Base-by-base conservation (phyloP, 53 echinoderm and acorn worm genomes). In the Paracentrotus lividus region DNA sequence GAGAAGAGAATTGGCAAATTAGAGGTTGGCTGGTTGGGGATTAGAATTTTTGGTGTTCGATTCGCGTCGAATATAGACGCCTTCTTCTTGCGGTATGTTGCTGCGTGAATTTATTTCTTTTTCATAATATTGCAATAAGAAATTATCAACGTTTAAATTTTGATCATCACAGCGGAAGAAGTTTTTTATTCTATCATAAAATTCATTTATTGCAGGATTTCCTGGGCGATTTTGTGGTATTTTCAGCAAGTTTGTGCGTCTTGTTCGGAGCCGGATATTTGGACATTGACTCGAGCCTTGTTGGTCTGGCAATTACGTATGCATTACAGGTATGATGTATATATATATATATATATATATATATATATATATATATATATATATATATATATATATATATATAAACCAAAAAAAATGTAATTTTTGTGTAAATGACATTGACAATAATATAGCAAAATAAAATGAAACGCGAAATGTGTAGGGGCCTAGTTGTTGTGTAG, bases 301-400 rank as follows among this genome's bases (percentile, higher is more conserved):
- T 94, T 2, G 96, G 96, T 24, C 77, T 96, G 13, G 88, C 93
- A 21, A 90, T 96, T 12, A 44, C 95, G 24, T 96, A 94, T 84
- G 15, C 90, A 64, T 34, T 85, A 24, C 34, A 94, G 42, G 89
- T 94, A 59, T 29, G 45, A 51, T 9, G 27, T 8, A 27, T 60
- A 60, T n/a, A 60, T 6, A 60, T 24, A 24, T 2, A 24, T 6
- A 60, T 51, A 51, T 51, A 8, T 51, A 51, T 8, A 51, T 51
- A 8, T n/a, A n/a, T n/a, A n/a, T n/a, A n/a, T n/a, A n/a, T n/a
- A n/a, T n/a, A n/a, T n/a, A n/a, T n/a, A n/a, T n/a, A n/a, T n/a
- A n/a, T n/a, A n/a, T n/a, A n/a, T n/a, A n/a, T n/a, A n/a, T n/a
- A n/a, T n/a, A n/a, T n/a, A n/a, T n/a, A n/a, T n/a, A n/a, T n/a